Evolutionary conservation across 2,797 vertebrate species (phyloP).

Genomic region (Pseudochirops cupreus): DNA sequence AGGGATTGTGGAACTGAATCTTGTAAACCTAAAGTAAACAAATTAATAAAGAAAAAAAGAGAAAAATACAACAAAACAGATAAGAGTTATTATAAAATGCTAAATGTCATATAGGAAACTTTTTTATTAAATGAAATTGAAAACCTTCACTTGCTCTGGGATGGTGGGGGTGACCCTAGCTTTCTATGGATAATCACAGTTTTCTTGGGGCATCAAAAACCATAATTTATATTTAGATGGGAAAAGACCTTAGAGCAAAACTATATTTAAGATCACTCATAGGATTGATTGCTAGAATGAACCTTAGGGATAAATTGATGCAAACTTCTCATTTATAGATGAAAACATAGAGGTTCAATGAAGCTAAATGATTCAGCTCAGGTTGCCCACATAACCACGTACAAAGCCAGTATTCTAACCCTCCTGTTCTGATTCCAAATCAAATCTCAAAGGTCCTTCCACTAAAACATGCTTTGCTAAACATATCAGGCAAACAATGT

Average conservation of each 20-base stretch:
- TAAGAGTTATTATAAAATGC: not conserved
- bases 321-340: not conserved
- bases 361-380: not conserved
- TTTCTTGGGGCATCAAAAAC: not conserved
- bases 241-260: not conserved
- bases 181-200: not conserved
- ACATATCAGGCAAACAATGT: not conserved
- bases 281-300: not conserved
- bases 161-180: not conserved
- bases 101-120: not conserved
- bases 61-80: not conserved
- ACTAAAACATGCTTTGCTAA: not conserved
- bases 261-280: not conserved
- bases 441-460: not conserved
- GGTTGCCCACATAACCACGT: not conserved
- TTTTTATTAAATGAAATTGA: not conserved
- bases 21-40: too few relatives aligned
- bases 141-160: not conserved
- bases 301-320: not conserved
- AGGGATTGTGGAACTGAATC: too few relatives aligned
- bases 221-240: not conserved
- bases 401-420: not conserved
- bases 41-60: too few relatives aligned
- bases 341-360: not conserved
- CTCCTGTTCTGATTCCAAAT: not conserved